These are phyloP conservation scores for Harmothoe impar DNA, from an alignment of 2,888 invertebrate genomes.

Conservation along the genomic window DNA sequence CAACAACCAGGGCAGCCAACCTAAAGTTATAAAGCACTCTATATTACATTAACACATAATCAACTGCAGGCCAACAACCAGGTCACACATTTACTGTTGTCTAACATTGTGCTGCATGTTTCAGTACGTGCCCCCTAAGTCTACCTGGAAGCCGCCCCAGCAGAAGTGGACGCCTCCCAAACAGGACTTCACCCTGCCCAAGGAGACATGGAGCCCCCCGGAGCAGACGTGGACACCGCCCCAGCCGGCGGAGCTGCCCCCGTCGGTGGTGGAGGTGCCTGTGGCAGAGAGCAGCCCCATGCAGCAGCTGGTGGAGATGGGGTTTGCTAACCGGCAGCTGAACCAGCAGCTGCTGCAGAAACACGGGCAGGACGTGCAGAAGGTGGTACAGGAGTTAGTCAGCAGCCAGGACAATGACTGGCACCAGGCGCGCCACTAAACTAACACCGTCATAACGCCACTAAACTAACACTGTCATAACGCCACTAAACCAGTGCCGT, in stretches of 20 bases:
- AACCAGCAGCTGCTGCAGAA: conserved; percentile 77
- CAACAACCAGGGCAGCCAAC: too few relatives aligned
- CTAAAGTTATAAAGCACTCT: too few relatives aligned
- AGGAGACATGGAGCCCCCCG: conserved; percentile 66
- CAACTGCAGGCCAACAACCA: too few relatives aligned
- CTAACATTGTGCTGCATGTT: background rate
- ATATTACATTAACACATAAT: too few relatives aligned
- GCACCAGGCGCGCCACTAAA: conserved; percentile 60
- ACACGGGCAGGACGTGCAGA: conserved; percentile 72
- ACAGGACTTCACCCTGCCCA: conserved; percentile 70
- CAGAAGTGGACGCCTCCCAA: conserved; percentile 68
- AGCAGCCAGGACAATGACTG: conserved; percentile 64
- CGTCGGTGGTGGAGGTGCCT: conserved; percentile 58
- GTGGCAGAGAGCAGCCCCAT: conserved; percentile 73
- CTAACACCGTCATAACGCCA: too few relatives aligned
- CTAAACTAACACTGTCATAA: too few relatives aligned
- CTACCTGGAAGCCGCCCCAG: conserved; percentile 66
- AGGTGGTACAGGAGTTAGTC: conserved; percentile 68
- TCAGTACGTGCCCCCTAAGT: conserved; percentile 65
- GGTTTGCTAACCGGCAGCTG: conserved; percentile 79
- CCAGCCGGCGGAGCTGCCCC: conserved; percentile 58
- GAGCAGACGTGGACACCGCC: conserved; percentile 65
- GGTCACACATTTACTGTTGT: background rate
- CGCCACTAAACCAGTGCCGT: too few relatives aligned
- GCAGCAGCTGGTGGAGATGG: conserved; percentile 81